phyloP scores from a whole-genome alignment of 2,797 vertebrate species.

The Melanotaenia maccullochi region DNA sequence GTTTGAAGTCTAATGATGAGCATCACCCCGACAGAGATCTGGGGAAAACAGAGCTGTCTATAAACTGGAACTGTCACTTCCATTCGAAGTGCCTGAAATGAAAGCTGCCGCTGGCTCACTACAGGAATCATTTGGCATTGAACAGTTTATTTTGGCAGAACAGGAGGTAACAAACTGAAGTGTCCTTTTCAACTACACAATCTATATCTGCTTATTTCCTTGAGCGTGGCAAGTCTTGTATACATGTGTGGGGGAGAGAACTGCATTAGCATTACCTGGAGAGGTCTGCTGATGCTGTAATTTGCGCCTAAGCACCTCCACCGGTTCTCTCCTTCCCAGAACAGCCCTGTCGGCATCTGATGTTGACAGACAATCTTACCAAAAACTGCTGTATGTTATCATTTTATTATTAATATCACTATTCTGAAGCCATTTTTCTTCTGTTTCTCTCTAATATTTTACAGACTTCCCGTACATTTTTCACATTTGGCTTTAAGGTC shows the following conservation, averaged over 20 bases:
- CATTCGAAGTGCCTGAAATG: conserved; percentile 68
- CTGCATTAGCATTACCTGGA: conserved; percentile 64
- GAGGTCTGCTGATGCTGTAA: conserved; percentile 71
- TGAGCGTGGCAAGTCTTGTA: conserved; percentile 41
- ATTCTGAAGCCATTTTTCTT: conserved; percentile 38
- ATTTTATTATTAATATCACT: conserved; percentile 31
- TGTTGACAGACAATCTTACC: conserved; percentile 53
- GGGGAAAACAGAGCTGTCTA: conserved; percentile 73
- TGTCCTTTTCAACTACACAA: conserved; percentile 58
- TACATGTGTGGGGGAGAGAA: conserved; percentile 50
- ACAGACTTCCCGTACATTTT: conserved; percentile 23
- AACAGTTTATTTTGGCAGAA: conserved; percentile 65
- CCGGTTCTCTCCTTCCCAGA: conserved; percentile 56
- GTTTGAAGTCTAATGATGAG: conserved; percentile 74
- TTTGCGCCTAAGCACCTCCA: conserved; percentile 59
- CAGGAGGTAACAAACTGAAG: conserved; percentile 48
- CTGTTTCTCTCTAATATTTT: conserved; percentile 25
- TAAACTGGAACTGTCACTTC: conserved; percentile 80
- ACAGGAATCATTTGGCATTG: conserved; percentile 64
- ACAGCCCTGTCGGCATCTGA: conserved; percentile 60
- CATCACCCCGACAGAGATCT: conserved; percentile 76
- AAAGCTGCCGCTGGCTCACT: conserved; percentile 65
- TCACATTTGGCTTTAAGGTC: conserved; percentile 22
- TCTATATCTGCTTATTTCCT: conserved; percentile 50
- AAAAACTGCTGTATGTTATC: conserved; percentile 56